phyloP scores from a whole-genome alignment of 2,113 vertebrate species.

The Paracanthobrama guichenoti region DNA sequence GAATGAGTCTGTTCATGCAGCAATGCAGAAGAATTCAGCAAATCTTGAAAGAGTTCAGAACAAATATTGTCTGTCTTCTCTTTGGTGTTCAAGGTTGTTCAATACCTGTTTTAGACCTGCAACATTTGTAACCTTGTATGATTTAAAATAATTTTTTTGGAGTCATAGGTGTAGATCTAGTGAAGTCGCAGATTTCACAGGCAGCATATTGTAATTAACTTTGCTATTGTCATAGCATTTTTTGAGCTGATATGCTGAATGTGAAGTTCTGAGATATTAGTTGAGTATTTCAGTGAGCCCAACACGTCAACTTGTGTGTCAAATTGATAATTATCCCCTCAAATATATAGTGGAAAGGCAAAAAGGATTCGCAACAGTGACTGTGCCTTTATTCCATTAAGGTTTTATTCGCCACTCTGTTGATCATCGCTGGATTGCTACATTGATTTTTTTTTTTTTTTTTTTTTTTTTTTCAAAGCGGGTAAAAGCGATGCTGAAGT shows the following conservation, averaged over 20 bases:
- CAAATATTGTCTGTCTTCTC: neutral
- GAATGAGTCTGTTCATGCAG: neutral
- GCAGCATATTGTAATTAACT: neutral
- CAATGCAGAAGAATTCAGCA: no score
- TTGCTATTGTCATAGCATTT: neutral
- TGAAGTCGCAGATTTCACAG: neutral
- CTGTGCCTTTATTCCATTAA: neutral
- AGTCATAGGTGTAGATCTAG: neutral
- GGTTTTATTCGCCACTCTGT: neutral
- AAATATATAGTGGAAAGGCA: neutral
- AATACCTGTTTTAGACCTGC: neutral
- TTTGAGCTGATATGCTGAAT: neutral
- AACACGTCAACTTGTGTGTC: neutral
- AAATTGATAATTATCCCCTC: neutral
- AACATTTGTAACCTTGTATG: neutral
- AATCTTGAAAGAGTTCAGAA: neutral
- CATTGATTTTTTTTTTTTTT: neutral
- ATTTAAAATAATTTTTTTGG: neutral
- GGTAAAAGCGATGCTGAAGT: neutral
- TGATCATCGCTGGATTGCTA: neutral
- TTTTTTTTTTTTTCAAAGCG: neutral
- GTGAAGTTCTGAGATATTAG: neutral
- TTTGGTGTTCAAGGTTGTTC: neutral
- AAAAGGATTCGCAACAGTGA: neutral
- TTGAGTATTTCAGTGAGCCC: neutral